phyloP scores from a whole-genome alignment of 2,888 invertebrate genomes.

The Theretra japonica region DNA sequence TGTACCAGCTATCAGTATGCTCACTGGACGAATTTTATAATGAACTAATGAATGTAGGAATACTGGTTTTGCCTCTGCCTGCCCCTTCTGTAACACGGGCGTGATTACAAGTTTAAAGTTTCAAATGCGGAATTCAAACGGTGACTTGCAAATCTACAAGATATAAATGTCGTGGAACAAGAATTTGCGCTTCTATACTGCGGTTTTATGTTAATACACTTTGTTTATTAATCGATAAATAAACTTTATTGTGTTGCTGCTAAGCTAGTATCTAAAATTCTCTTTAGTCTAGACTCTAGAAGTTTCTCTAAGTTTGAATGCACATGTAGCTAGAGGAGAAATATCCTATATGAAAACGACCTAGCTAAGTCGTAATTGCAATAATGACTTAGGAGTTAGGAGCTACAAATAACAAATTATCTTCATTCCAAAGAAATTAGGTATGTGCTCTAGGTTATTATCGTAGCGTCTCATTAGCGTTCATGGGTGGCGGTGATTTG shows the following conservation, averaged over 20 bases:
- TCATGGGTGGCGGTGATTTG: no score
- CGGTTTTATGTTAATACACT: constrained; percentile 1
- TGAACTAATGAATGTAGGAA: no score
- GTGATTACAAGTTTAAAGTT: neutral
- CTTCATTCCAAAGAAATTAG: no score
- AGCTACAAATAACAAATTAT: no score
- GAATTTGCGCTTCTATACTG: neutral
- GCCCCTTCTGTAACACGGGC: neutral
- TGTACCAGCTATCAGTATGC: neutral
- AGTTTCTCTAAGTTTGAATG: neutral
- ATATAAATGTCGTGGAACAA: constrained; percentile 10
- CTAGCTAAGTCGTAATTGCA: neutral
- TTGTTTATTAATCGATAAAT: neutral
- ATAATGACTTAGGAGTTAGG: no score
- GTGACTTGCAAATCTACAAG: neutral
- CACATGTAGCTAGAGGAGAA: no score
- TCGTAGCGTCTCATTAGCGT: no score
- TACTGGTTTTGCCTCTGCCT: neutral
- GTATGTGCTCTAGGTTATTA: no score
- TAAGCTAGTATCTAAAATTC: neutral
- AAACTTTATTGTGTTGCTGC: neutral
- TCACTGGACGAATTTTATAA: neutral
- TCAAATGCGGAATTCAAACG: neutral
- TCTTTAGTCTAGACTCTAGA: neutral
- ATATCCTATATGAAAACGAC: no score